These are phyloP conservation scores for Eulithis testata DNA, from an alignment of 2,888 invertebrate species.

Conservation along the genomic window DNA sequence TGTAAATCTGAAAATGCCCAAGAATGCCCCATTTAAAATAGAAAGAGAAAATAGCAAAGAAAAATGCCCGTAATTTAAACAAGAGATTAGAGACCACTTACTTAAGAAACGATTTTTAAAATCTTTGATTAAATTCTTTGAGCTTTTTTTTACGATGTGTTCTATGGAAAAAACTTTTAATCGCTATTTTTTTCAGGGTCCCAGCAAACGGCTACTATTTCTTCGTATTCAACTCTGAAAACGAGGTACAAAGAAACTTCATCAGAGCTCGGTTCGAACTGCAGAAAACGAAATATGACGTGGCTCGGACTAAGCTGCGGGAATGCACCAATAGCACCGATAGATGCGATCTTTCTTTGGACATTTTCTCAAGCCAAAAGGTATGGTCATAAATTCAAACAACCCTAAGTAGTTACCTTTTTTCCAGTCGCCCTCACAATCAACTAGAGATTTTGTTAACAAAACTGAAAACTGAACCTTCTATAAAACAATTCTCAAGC, in stretches of 20 bases:
- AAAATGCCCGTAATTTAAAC: too few relatives aligned
- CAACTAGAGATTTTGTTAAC: too few relatives aligned
- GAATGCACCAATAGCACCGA: constrained; percentile 87
- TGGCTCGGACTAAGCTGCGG: constrained; percentile 84
- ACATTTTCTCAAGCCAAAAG: constrained; percentile 88
- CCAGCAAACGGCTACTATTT: constrained; percentile 92
- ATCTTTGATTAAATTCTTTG: background rate
- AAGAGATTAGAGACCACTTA: too few relatives aligned
- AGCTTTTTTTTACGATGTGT: background rate
- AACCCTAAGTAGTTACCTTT: background rate
- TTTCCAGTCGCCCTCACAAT: too few relatives aligned
- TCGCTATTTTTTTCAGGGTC: constrained; percentile 81
- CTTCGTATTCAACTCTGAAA: constrained; percentile 93
- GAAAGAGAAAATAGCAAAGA: too few relatives aligned
- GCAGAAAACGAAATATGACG: constrained; percentile 88
- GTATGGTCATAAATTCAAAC: constrained; percentile 48
- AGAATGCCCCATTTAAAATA: too few relatives aligned
- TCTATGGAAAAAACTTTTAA: too few relatives aligned
- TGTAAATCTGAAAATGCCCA: too few relatives aligned
- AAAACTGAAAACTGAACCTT: too few relatives aligned
- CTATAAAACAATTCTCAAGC: too few relatives aligned
- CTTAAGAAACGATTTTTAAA: too few relatives aligned
- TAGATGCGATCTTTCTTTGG: constrained; percentile 86
- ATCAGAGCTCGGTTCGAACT: constrained; percentile 88
- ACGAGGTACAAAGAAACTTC: constrained; percentile 89